These are phyloP conservation scores for Bombus terrestris DNA, from an alignment of 1,140 invertebrate genomes.

Conservation along the genomic window DNA sequence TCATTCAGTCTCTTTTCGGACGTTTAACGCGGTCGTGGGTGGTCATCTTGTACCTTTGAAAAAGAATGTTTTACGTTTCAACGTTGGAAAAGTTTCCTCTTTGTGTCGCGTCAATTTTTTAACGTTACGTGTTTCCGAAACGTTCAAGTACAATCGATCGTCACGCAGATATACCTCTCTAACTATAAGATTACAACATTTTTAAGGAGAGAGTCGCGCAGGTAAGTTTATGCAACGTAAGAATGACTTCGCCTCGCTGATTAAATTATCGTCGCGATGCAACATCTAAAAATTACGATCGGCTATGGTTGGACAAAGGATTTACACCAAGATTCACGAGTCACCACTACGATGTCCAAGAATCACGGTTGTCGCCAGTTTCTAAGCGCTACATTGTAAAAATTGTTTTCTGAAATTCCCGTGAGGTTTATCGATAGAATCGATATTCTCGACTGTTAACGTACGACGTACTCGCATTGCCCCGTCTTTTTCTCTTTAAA, in stretches of 20 bases:
- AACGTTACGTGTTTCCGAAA: background rate
- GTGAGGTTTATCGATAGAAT: constrained; percentile 36
- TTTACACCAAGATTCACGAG: background rate
- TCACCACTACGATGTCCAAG: no score
- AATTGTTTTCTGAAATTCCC: constrained; percentile 32
- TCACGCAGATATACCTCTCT: background rate
- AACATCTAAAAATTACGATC: background rate
- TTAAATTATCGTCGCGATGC: background rate
- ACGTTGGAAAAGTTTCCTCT: background rate
- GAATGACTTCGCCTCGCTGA: background rate
- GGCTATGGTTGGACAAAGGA: background rate
- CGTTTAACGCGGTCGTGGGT: constrained; percentile 25
- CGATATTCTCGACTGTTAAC: constrained; percentile 50
- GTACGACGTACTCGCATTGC: constrained; percentile 27
- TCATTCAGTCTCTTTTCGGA: constrained; percentile 22
- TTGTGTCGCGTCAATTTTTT: background rate
- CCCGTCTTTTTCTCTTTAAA: constrained; percentile 59
- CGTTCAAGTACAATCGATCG: background rate
- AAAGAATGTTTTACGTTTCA: background rate
- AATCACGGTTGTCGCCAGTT: background rate
- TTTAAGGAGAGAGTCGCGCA: background rate
- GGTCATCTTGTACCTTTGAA: background rate
- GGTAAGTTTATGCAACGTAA: constrained; percentile 8
- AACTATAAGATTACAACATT: background rate
- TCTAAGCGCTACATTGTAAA: background rate